Evolutionary conservation across 37 sponge, comb jelly and placozoan genomes (phyloP).

Genomic region (Theonella swinhoei): DNA sequence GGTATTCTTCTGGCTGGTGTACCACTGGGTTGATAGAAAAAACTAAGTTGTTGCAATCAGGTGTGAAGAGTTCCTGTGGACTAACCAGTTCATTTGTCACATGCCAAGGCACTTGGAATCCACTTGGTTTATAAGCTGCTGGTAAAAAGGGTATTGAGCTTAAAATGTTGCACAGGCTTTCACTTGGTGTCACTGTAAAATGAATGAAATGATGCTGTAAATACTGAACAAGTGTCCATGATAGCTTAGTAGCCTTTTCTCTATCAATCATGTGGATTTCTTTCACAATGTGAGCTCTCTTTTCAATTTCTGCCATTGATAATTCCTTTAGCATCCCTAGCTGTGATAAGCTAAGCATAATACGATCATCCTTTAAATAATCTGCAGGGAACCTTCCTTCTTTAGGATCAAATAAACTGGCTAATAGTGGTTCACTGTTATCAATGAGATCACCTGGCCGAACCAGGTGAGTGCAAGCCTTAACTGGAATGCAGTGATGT

Average conservation of each 20-base stretch:
- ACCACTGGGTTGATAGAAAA: slow-evolving; percentile 27
- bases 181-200: too few species aligned
- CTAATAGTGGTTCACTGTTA: slow-evolving; percentile 5
- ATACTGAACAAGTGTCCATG: too few species aligned
- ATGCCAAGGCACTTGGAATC: slow-evolving; percentile 46
- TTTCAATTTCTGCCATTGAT: slow-evolving; percentile 7
- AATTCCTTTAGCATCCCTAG: slow-evolving; percentile 59
- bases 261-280: too few species aligned
- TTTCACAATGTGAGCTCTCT: slow-evolving; percentile 50
- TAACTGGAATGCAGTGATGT: slow-evolving; percentile 36
- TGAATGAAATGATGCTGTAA: too few species aligned
- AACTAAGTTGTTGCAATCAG: neutral
- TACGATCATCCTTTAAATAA: neutral
- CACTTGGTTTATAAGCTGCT: slow-evolving; percentile 13
- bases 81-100: neutral
- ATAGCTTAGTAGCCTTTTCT: too few species aligned
- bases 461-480: neutral
- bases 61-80: slow-evolving; percentile 24
- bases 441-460: slow-evolving; percentile 36
- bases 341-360: neutral
- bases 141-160: slow-evolving; percentile 51
- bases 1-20: too few species aligned
- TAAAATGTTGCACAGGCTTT: too few species aligned
- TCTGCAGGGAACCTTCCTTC: slow-evolving; percentile 67
- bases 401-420: slow-evolving; percentile 8